A percentile compares a stretch with the other conserved stretches of the same genome.
Evolutionary conservation across 2,888 invertebrate species (phyloP).

Genomic region (Drosophila anomalata): DNA sequence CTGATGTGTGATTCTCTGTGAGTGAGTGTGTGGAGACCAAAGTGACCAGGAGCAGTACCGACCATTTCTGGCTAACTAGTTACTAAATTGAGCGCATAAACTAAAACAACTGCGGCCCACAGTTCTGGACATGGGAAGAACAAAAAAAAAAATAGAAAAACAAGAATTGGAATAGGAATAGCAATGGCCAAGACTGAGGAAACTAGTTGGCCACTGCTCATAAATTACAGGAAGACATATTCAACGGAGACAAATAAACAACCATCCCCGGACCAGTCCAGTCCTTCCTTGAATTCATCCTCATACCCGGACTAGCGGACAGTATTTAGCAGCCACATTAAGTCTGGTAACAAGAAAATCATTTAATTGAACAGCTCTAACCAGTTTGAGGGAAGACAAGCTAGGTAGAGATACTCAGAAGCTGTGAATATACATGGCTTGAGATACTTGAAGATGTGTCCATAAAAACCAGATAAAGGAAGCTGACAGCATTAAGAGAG

Average conservation of each 20-base stretch:
- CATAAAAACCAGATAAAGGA: conserved; percentile 11
- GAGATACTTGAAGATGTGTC: not conserved
- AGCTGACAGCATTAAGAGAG: not conserved
- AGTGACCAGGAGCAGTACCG: conserved; percentile 39
- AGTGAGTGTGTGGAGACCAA: conserved; percentile 6
- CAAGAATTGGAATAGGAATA: conserved; percentile 19
- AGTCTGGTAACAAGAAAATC: conserved; percentile 45
- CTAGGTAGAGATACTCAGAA: conserved; percentile 14
- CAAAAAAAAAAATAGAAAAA: conserved; percentile 19
- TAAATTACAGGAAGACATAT: conserved; percentile 68
- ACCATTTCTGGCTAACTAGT: conserved; percentile 70
- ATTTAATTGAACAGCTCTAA: conserved; percentile 40
- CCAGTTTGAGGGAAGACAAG: conserved; percentile 9
- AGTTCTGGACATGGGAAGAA: conserved; percentile 22
- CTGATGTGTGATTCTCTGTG: conserved; percentile 18
- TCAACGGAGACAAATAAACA: conserved; percentile 53
- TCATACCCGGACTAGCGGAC: conserved; percentile 34
- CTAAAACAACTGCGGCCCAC: conserved; percentile 62
- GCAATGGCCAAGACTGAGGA: conserved; percentile 37
- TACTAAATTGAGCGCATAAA: conserved; percentile 77
- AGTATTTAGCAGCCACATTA: conserved; percentile 64
- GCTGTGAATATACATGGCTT: conserved; percentile 18
- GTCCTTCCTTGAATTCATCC: not conserved
- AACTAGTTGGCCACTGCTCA: conserved; percentile 58
- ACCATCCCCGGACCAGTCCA: conserved; percentile 14